These are phyloP conservation scores for Drosophila nr. perissopoda DNA, from an alignment of 2,888 invertebrate species.

Conservation along the genomic window DNA sequence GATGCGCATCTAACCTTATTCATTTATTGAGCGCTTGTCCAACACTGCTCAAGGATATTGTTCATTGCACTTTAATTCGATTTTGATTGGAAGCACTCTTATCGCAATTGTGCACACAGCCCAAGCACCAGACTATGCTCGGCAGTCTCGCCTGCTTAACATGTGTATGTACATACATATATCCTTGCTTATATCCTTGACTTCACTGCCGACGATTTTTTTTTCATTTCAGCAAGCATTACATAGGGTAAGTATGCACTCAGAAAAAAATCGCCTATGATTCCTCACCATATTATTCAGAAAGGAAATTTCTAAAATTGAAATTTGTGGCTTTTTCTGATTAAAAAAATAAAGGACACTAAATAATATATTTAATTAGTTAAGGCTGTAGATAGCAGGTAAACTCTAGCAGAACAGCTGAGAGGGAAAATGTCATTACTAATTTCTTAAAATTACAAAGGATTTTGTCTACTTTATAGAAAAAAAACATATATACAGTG, in stretches of 20 bases:
- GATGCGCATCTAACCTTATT: conserved; percentile 67
- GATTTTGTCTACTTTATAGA: too few relatives aligned
- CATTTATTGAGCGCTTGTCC: conserved; percentile 61
- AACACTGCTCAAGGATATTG: conserved; percentile 58
- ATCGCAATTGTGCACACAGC: conserved; percentile 68
- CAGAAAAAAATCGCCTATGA: not conserved
- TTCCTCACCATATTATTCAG: not conserved
- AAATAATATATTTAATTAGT: too few relatives aligned
- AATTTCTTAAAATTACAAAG: too few relatives aligned
- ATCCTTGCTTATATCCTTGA: conserved; percentile 10
- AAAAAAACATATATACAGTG: too few relatives aligned
- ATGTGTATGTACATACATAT: not conserved
- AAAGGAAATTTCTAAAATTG: not conserved
- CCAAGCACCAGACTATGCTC: conserved; percentile 4
- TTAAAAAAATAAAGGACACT: not conserved
- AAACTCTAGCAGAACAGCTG: too few relatives aligned
- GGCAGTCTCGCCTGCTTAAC: conserved; percentile 7
- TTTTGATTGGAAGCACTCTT: conserved; percentile 75
- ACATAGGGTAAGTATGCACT: not conserved
- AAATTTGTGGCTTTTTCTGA: not conserved
- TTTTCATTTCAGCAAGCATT: not conserved
- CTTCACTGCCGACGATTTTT: conserved; percentile 5
- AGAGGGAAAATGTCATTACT: too few relatives aligned
- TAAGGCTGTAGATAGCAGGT: too few relatives aligned
- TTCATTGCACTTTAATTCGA: conserved; percentile 75